Percentiles rank a stretch among this genome's conserved stretches.
phyloP scores from a whole-genome alignment of 2,113 vertebrate species.

The Corythaeola cristata region DNA sequence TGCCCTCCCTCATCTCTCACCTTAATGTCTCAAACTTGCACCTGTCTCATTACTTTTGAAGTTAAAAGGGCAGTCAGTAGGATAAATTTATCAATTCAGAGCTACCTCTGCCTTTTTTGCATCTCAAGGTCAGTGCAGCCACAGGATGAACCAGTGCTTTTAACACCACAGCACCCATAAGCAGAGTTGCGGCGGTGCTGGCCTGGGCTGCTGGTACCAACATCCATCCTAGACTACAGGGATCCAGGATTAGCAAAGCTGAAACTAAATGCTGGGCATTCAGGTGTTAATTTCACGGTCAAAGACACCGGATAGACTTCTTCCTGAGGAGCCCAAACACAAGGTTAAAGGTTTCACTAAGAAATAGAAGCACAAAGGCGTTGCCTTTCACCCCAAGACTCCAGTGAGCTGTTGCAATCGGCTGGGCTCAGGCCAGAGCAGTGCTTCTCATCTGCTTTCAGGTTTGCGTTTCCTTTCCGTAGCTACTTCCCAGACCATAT shows the following conservation, averaged over 20 bases:
- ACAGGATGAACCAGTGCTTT: background rate
- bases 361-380: background rate
- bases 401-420: background rate
- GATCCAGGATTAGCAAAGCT: background rate
- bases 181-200: background rate
- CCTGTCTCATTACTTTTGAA: background rate
- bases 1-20: background rate
- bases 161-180: fast-evolving
- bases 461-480: background rate
- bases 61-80: background rate
- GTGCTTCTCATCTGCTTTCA: background rate
- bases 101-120: background rate
- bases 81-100: background rate
- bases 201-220: background rate
- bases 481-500: background rate
- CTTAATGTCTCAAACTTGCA: background rate
- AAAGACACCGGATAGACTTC: background rate
- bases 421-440: background rate
- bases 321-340: background rate
- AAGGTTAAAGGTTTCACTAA: background rate
- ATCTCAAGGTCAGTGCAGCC: background rate
- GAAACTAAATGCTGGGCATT: background rate
- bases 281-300: background rate
- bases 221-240: background rate
- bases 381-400: background rate